Conservation (phyloP, 1,140 invertebrate genomes). For the Halesus radiatus region DNA sequence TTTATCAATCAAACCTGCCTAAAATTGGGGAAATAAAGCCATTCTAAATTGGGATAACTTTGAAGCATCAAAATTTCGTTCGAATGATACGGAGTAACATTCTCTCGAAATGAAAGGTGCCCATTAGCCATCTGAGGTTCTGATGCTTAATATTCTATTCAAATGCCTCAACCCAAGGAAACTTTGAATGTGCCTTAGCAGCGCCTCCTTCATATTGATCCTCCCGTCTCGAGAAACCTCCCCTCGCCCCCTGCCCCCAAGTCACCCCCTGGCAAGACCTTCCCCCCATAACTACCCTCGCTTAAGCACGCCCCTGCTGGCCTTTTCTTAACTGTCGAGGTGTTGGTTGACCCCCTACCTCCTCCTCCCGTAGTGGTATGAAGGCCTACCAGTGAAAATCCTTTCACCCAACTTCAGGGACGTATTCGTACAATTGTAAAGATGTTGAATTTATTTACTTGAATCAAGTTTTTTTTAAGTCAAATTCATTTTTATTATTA, state of each 20-base stretch:
- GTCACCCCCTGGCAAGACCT: background rate
- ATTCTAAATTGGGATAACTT: background rate
- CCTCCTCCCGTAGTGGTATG: background rate
- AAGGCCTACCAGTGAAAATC: constrained; percentile 7
- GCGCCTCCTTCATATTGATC: constrained; percentile 46
- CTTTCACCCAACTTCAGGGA: background rate
- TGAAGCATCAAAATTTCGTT: background rate
- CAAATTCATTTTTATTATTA: too few species aligned
- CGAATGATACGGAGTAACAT: background rate
- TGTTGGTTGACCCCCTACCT: constrained; percentile 1
- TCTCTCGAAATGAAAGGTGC: background rate
- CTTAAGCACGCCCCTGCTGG: constrained; percentile 6
- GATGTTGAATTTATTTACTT: too few species aligned
- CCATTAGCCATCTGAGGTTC: background rate
- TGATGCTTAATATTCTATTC: too few species aligned
- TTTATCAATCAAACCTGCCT: too few species aligned
- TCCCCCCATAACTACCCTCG: background rate
- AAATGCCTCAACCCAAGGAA: background rate
- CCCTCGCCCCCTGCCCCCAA: background rate
- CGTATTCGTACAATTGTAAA: background rate
- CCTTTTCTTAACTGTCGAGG: constrained; percentile 42
- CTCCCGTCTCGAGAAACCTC: constrained; percentile 38
- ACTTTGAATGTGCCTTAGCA: constrained; percentile 38
- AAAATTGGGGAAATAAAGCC: too few species aligned
- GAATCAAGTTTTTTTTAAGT: too few species aligned